Conservation (phyloP, 2,113 vertebrate species). For the Paracanthobrama guichenoti region DNA sequence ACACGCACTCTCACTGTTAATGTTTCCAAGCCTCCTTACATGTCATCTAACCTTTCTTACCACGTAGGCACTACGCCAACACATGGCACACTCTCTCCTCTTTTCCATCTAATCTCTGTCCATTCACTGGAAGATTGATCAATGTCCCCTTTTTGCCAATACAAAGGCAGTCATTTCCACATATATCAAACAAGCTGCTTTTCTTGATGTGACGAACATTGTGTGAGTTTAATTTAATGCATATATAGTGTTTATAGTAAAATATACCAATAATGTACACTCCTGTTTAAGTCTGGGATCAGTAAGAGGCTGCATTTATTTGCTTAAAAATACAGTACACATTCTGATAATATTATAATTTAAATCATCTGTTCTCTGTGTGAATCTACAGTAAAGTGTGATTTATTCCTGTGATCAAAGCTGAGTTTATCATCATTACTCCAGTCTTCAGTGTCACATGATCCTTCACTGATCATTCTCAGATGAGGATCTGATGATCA, state of each 20-base stretch:
- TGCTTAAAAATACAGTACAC: no score
- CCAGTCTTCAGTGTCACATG: no score
- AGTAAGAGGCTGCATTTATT: background rate
- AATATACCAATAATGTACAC: background rate
- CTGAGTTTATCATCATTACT: no score
- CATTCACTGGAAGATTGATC: background rate
- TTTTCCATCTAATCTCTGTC: background rate
- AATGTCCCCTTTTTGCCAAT: background rate
- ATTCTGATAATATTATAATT: no score
- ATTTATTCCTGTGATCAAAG: no score
- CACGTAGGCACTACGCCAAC: constrained; percentile 7
- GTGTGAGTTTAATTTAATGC: background rate
- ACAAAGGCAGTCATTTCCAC: background rate
- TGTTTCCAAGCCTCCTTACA: constrained; percentile 13
- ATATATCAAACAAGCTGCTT: background rate
- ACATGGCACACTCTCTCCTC: background rate
- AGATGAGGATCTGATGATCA: no score
- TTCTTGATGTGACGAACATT: background rate
- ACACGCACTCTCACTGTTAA: background rate
- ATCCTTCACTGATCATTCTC: no score
- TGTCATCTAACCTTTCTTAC: constrained; percentile 7
- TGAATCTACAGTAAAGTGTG: no score
- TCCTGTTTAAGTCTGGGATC: background rate
- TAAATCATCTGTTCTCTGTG: no score
- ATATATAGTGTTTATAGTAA: background rate